Percentiles rank a stretch among this genome's conserved stretches.
phyloP scores from a whole-genome alignment of 2,888 invertebrate species.

The Netelia fuscicornis region DNA sequence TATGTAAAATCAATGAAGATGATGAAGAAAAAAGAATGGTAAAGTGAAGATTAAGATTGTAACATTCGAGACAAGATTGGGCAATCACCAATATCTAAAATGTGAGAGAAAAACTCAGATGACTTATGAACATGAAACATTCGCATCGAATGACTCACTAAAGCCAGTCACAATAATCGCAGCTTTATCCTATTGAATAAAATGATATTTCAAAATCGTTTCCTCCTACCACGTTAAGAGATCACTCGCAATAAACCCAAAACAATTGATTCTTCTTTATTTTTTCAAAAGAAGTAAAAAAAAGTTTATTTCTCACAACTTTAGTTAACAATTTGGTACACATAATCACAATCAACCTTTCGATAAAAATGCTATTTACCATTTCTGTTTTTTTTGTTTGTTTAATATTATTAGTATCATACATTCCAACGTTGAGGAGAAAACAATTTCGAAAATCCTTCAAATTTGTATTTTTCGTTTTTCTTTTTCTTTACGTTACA shows the following conservation, averaged over 20 bases:
- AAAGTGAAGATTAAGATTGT: not conserved
- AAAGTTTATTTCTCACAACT: conserved; percentile 60
- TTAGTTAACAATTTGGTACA: conserved; percentile 64
- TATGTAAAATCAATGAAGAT: not conserved
- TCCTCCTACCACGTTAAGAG: conserved; percentile 23
- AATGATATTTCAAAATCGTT: conserved; percentile 43
- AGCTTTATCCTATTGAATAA: not conserved
- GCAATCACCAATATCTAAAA: conserved; percentile 22
- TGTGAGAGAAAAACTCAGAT: not conserved
- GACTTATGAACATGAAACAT: not conserved
- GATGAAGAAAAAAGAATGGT: conserved; percentile 3
- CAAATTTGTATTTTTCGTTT: conserved; percentile 31
- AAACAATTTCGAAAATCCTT: conserved; percentile 60
- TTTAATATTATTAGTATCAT: conserved; percentile 43
- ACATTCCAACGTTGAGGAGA: conserved; percentile 57
- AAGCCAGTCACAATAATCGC: conserved; percentile 20
- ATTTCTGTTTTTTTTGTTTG: not conserved
- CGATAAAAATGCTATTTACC: conserved; percentile 63
- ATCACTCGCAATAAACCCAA: conserved; percentile 11
- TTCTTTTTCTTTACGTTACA: not conserved
- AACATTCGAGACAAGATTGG: conserved; percentile 17
- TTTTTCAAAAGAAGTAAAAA: conserved; percentile 59
- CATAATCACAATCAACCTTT: conserved; percentile 59
- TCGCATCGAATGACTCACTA: conserved; percentile 10
- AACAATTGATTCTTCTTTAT: conserved; percentile 13